Conservation (phyloP, 2,797 vertebrate species). For the Antennarius maculatus region DNA sequence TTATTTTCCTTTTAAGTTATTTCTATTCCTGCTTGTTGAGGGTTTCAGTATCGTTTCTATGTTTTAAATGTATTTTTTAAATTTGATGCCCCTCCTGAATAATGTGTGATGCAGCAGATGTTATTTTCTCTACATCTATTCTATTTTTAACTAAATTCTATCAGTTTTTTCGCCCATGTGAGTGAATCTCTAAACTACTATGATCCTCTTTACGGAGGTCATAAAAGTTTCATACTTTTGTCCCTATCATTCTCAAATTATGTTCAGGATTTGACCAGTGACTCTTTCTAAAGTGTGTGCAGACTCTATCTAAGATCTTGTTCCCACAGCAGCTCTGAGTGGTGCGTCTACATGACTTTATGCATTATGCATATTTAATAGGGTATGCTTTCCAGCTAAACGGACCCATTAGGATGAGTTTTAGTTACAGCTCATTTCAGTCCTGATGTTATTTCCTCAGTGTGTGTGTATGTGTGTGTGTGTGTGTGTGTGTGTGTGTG, state of each 20-base stretch:
- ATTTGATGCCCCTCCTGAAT: not conserved
- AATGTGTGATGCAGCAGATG: not conserved
- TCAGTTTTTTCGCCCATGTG: constrained; percentile 15
- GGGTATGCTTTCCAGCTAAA: constrained; percentile 57
- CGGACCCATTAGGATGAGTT: constrained; percentile 62
- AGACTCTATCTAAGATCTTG: constrained; percentile 5
- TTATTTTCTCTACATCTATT: constrained; percentile 15
- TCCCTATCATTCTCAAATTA: constrained; percentile 24
- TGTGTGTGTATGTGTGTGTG: constrained; percentile 17
- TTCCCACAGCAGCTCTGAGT: constrained; percentile 22
- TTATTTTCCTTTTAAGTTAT: too few relatives aligned
- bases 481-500: constrained; percentile 22
- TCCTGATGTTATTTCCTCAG: constrained; percentile 22
- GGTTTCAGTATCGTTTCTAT: not conserved
- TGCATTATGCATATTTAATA: constrained; percentile 65
- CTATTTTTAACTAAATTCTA: constrained; percentile 19
- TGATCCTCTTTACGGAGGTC: constrained; percentile 42
- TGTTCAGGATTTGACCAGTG: constrained; percentile 19
- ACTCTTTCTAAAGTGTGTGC: constrained; percentile 7
- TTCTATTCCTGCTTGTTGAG: not conserved
- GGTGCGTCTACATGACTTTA: constrained; percentile 25
- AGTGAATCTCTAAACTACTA: constrained; percentile 24
- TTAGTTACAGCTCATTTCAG: constrained; percentile 62
- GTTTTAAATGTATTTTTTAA: not conserved
- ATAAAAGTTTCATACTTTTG: constrained; percentile 42